Evolutionary conservation across 2,888 invertebrate species (phyloP).

Genomic region (Polydrusus pterygomalis): DNA sequence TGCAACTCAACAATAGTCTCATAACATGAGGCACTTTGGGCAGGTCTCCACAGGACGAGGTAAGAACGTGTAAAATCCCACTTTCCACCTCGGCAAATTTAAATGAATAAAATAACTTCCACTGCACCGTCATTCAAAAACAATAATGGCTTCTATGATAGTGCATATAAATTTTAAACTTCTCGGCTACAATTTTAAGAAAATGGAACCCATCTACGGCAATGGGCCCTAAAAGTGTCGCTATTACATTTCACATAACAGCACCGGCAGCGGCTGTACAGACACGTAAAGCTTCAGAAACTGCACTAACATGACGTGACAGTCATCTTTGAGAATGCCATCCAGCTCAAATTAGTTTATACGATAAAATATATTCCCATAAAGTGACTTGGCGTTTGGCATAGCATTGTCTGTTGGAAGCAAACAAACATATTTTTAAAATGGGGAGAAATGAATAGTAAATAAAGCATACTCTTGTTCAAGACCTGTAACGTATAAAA

Average conservation of each 20-base stretch:
- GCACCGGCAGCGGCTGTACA: conserved; percentile 43
- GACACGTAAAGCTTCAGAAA: conserved; percentile 52
- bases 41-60: no score
- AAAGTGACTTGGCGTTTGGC: conserved; percentile 47
- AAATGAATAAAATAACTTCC: no score
- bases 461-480: background rate
- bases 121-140: no score
- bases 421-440: conserved; percentile 9
- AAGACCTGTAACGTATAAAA: background rate
- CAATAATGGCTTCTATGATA: no score
- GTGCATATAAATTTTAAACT: background rate
- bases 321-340: conserved; percentile 65
- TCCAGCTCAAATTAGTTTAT: conserved; percentile 50
- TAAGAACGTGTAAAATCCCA: no score
- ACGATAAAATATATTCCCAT: conserved; percentile 49
- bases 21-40: no score
- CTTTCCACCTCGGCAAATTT: no score
- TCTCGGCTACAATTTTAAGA: background rate
- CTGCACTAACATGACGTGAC: conserved; percentile 67
- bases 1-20: no score
- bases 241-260: conserved; percentile 50
- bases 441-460: background rate
- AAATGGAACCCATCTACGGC: conserved; percentile 28
- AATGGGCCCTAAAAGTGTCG: conserved; percentile 41
- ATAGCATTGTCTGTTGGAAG: conserved; percentile 31